Evolutionary conservation across 2,113 vertebrate species (phyloP), one percentile per base, ranked within the genome.

Genomic region (Fulica atra): DNA sequence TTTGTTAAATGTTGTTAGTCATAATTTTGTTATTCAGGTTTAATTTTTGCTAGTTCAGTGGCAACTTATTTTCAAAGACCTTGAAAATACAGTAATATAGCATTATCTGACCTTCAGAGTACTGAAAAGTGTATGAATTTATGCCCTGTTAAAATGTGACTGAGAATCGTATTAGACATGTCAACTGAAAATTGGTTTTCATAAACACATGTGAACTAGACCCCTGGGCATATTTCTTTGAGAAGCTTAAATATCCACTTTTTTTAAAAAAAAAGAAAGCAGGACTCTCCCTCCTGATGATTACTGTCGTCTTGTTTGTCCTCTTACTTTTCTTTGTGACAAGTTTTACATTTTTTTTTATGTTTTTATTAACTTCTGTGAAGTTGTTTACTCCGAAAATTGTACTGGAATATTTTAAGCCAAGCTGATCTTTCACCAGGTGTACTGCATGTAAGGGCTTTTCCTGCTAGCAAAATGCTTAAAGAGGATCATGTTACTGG

Each of bases 311-410:
- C 73, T 94, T 82, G 84, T 97, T 97, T 96, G 92, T 98, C 92
- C 93, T 93, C 56, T 74, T 95, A 86, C 16, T 84, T 97, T 97
- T 96, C 95, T 95, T 97, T 95, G 96, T 97, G 97, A 97, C 98
- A 95, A 96, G 89, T 98, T 98, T 97, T 79, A 97, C 97, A 95
- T 98, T 88, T 93, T 51, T 51, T 98, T 98, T 93, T 95, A 97
- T 97, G 97, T 98, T 98, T 98, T 97, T 97, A 98, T 98, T 99
- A 98, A 99, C 99, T 99, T 99, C 99, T 98, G 98, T 99, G 99
- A 99, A 99, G 99, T 99, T 99, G 98, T 99, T 98, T 97, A 98
- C 97, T 98, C 98, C 98, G 97, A 95, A 98, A 98, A 99, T 98
- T 98, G 98, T 99, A 99, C 98, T 98, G 97, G 98, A 98, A 98